Evolutionary conservation across 1,140 invertebrate species (phyloP), one percentile per base, ranked within the genome.

Genomic region (Drosophila bifasciata): DNA sequence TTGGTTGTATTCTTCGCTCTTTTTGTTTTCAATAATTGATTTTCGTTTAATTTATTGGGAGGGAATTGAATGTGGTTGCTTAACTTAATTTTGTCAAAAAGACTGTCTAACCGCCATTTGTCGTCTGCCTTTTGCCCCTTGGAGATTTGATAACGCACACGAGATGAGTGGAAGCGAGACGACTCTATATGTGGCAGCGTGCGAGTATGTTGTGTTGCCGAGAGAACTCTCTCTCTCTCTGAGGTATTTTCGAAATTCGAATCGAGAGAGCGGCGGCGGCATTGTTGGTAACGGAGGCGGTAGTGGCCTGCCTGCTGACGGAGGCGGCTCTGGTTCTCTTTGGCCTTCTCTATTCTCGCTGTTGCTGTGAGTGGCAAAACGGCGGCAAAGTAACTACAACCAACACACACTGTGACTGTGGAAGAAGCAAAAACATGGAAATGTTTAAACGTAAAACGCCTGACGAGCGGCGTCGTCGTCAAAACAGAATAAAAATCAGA

Each of bases 351-450:
- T 68, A 51, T 83, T 76, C 55, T 63, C 50, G 79, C 79, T 83
- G 79, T 81, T 78, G 78, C 72, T 63, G 64, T 70, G 83, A 85
- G 72, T 86, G 81, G 73, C 73, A 85, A 85, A 85, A 85, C 81
- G 83, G 80, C 80, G 83, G 81, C 81, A 86, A 81, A 86, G 80
- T 85, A 86, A 86, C 73, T 81, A 70, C 78, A 66, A 55, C 68
- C n/a, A n/a, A 72, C 49, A 51, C 50, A 66, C 55, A n/a, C n/a
- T n/a, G n/a, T n/a, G n/a, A n/a, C n/a, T 63, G 23, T 62, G 50
- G 51, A 52, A 56, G 25, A 59, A 23, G 51, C 19, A 63, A 56
- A 66, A 49, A 56, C 60, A 61, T 39, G 50, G 40, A 71, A 52
- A 78, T 40, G 36, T 66, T 58, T 75, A 79, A 59, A 61, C 32